Conservation (phyloP, 1,140 invertebrate genomes). For the Sinella curviseta region DNA sequence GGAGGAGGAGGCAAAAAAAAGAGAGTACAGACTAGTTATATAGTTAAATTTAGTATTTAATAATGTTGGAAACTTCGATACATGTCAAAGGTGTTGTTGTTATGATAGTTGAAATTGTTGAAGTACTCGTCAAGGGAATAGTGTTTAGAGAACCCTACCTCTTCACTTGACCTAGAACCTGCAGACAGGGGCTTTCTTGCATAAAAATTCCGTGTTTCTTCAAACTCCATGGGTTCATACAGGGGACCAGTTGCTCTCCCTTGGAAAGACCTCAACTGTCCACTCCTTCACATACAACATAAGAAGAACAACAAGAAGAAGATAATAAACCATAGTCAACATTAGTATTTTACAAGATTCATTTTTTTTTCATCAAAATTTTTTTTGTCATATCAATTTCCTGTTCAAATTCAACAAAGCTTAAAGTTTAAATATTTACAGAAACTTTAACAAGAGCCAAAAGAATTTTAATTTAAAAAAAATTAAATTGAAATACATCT, state of each 20-base stretch:
- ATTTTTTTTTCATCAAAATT: no score
- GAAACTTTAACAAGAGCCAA: no score
- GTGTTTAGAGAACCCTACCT: constrained; percentile 27
- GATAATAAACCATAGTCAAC: no score
- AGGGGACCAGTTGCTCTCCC: constrained; percentile 1
- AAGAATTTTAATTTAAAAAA: no score
- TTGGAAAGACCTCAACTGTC: constrained; percentile 33
- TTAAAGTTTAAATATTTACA: no score
- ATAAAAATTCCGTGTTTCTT: constrained; percentile 31
- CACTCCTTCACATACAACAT: constrained; percentile 31
- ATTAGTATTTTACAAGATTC: no score
- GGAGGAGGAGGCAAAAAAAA: background rate
- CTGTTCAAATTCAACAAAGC: no score
- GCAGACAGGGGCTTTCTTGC: constrained; percentile 28
- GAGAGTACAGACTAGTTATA: background rate
- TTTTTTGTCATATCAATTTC: no score
- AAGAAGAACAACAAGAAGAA: no score
- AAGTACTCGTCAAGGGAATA: background rate
- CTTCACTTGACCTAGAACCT: constrained; percentile 25
- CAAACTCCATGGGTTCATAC: constrained; percentile 31
- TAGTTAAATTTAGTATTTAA: background rate
- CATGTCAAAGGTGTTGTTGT: background rate
- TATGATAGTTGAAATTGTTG: background rate
- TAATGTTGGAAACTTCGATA: constrained; percentile 14
- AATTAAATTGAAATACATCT: no score